Conservation (phyloP, 2,888 invertebrate species). For the Hirtodrosophila duncani region DNA sequence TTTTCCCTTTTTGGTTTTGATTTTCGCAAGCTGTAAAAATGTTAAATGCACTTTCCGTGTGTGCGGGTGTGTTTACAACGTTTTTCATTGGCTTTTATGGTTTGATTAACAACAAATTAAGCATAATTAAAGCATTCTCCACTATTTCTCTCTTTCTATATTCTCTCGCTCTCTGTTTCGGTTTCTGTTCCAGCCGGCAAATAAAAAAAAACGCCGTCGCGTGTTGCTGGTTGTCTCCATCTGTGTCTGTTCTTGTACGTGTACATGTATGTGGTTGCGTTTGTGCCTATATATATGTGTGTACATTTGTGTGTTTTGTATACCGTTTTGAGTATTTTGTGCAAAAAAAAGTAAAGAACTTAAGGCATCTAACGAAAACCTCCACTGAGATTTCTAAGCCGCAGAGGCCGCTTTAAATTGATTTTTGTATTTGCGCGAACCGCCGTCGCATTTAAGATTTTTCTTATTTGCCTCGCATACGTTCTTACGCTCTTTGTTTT, state of each 20-base stretch:
- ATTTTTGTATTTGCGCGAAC: slow-evolving; percentile 52
- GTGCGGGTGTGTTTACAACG: slow-evolving; percentile 31
- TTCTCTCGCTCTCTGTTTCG: slow-evolving; percentile 8
- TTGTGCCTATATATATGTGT: slow-evolving; percentile 9
- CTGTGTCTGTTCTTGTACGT: slow-evolving; percentile 12
- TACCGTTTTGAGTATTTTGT: slow-evolving; percentile 58
- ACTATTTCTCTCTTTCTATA: slow-evolving; percentile 18
- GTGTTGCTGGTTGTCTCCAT: slow-evolving; percentile 42
- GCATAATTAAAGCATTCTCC: slow-evolving; percentile 54
- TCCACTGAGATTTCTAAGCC: slow-evolving; percentile 21
- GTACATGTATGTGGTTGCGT: slow-evolving; percentile 4
- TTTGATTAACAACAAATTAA: slow-evolving; percentile 67
- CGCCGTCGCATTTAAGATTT: slow-evolving; percentile 40
- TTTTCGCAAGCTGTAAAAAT: too few species aligned
- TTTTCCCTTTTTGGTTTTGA: too few species aligned
- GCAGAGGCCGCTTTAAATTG: slow-evolving; percentile 51
- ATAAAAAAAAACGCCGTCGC: slow-evolving; percentile 64
- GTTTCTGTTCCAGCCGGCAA: slow-evolving; percentile 45
- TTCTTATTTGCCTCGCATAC: slow-evolving; percentile 66
- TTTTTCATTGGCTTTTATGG: slow-evolving; percentile 39
- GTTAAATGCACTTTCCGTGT: too few species aligned
- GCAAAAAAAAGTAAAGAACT: slow-evolving; percentile 29
- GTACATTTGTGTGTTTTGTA: slow-evolving; percentile 36
- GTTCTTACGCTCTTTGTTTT: slow-evolving; percentile 62
- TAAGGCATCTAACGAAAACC: slow-evolving; percentile 45